Conservation (phyloP, 1,140 invertebrate genomes). For the Druon quercuslanigerum region DNA sequence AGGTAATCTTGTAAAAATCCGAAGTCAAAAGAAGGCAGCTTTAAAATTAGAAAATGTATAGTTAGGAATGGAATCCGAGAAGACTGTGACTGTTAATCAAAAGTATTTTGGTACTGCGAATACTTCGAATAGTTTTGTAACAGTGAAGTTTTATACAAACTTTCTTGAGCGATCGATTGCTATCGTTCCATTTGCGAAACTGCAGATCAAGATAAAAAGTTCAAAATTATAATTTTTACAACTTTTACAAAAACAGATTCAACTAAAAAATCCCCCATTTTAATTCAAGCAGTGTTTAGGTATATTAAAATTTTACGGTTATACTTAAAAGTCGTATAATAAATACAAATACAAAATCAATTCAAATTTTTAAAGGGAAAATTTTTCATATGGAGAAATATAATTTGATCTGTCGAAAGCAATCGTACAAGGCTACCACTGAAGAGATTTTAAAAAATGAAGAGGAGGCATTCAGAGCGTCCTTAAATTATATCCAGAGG, state of each 20-base stretch:
- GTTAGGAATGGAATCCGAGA: slow-evolving; percentile 30
- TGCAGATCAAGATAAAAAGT: not conserved
- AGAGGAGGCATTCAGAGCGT: not conserved
- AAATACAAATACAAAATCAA: too few species aligned
- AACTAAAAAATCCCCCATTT: not conserved
- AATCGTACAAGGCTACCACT: too few species aligned
- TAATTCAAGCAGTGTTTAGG: too few species aligned
- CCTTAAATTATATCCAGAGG: not conserved
- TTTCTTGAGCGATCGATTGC: not conserved
- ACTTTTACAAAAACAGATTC: slow-evolving; percentile 13
- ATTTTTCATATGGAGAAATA: too few species aligned
- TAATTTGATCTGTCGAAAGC: too few species aligned
- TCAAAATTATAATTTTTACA: slow-evolving; percentile 26
- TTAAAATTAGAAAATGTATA: slow-evolving; percentile 10
- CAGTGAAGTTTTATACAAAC: slow-evolving; percentile 36
- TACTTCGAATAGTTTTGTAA: slow-evolving; percentile 52
- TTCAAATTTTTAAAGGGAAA: too few species aligned
- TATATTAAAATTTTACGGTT: too few species aligned
- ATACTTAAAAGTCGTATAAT: too few species aligned
- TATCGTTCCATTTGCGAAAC: not conserved
- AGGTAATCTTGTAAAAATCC: slow-evolving; percentile 28
- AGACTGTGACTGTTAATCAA: slow-evolving; percentile 52
- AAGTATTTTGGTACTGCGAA: slow-evolving; percentile 44
- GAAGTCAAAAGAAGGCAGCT: not conserved
- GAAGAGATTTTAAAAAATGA: not conserved